Evolutionary conservation across 2,797 vertebrate genomes (phyloP).

Genomic region (Cyprinodon diabolis): DNA sequence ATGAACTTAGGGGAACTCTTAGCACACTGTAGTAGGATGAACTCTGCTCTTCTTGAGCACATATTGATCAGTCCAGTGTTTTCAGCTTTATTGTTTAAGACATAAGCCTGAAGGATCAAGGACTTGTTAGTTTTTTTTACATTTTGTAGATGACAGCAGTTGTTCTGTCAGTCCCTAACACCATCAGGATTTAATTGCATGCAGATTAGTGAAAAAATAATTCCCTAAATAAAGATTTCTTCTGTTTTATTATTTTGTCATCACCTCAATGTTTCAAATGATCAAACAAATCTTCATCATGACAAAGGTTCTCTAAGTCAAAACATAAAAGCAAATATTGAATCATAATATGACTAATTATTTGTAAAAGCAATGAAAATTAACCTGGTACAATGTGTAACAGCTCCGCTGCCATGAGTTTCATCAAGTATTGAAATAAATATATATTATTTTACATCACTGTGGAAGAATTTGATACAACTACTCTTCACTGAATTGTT

Average conservation of each 20-base stretch:
- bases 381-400: background rate
- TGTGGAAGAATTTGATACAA: too few relatives aligned
- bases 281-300: too few relatives aligned
- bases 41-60: too few relatives aligned
- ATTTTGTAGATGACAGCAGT: background rate
- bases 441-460: too few relatives aligned
- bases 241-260: background rate
- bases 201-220: too few relatives aligned
- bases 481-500: too few relatives aligned
- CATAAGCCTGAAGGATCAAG: background rate
- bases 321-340: background rate
- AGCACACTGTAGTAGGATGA: too few relatives aligned
- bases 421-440: too few relatives aligned
- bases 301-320: background rate
- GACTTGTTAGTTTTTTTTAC: background rate
- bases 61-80: background rate
- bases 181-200: background rate
- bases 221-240: too few relatives aligned
- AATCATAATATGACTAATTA: background rate
- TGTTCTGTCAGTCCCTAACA: background rate
- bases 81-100: slow-evolving; percentile 3
- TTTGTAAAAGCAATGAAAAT: background rate
- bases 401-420: too few relatives aligned
- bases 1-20: slow-evolving; percentile 8
- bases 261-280: too few relatives aligned